A percentile compares a stretch with the other conserved stretches of the same genome.
phyloP scores from a whole-genome alignment of 92 coral and sea anemone species.

The Zoanthus solanderi region DNA sequence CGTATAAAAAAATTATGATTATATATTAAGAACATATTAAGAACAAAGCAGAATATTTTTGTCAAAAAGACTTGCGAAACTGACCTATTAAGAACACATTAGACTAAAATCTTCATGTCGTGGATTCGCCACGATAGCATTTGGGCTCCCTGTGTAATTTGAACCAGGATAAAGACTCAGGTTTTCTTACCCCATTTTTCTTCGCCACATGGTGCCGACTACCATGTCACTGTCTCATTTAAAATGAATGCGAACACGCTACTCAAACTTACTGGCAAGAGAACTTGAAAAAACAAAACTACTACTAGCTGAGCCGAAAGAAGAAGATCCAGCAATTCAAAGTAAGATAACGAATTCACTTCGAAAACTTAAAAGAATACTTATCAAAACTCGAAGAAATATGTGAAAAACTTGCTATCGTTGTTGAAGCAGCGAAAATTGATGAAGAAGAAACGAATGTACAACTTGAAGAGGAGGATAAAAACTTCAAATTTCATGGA shows the following conservation, averaged over 20 bases:
- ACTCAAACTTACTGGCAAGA: neutral
- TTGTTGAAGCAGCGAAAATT: conserved; percentile 33
- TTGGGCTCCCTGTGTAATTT: too few species aligned
- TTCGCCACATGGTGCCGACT: conserved; percentile 37
- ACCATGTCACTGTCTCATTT: conserved; percentile 8
- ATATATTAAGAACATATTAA: too few species aligned
- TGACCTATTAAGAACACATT: too few species aligned
- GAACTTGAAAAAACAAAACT: too few species aligned
- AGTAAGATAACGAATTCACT: too few species aligned
- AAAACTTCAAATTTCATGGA: neutral
- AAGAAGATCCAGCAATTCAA: neutral
- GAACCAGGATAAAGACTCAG: too few species aligned
- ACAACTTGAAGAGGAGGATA: conserved; percentile 28
- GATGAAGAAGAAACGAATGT: conserved; percentile 32
- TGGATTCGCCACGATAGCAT: too few species aligned
- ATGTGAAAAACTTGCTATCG: conserved; percentile 40
- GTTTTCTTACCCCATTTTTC: neutral
- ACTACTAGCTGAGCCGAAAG: conserved; percentile 3
- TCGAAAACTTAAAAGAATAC: neutral
- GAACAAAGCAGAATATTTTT: too few species aligned
- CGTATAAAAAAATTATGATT: too few species aligned
- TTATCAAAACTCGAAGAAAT: neutral
- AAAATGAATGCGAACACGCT: neutral
- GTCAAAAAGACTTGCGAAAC: too few species aligned
- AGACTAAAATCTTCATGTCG: too few species aligned